A percentile compares a stretch with the other conserved stretches of the same genome.
These are phyloP conservation scores for Scotopteryx bipunctaria DNA, from an alignment of 2,888 invertebrate genomes.

Conservation along the genomic window DNA sequence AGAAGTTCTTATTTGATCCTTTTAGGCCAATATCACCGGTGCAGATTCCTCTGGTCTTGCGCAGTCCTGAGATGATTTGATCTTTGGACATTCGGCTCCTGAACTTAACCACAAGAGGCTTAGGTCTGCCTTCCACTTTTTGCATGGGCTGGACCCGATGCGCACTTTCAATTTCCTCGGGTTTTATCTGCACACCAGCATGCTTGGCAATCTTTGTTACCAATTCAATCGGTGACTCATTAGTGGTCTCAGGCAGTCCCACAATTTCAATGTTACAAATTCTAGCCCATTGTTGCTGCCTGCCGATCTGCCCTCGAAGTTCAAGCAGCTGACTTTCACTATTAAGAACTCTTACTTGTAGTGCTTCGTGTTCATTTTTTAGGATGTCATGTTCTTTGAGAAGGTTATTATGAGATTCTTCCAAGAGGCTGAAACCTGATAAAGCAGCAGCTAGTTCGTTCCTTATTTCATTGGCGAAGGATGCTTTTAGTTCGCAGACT, in stretches of 20 bases:
- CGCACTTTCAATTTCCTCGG: not conserved
- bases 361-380: not conserved
- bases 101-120: not conserved
- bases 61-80: not conserved
- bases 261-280: not conserved
- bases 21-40: too few relatives aligned
- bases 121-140: not conserved
- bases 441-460: too few relatives aligned
- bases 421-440: too few relatives aligned
- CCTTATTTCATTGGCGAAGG: too few relatives aligned
- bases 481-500: too few relatives aligned
- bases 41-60: not conserved
- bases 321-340: not conserved
- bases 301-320: not conserved
- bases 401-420: too few relatives aligned
- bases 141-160: constrained; percentile 3
- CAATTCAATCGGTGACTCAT: not conserved
- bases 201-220: not conserved
- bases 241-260: not conserved
- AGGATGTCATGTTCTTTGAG: too few relatives aligned
- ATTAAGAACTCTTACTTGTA: too few relatives aligned
- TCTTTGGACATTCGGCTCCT: not conserved
- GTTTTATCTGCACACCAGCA: not conserved
- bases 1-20: too few relatives aligned
- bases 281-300: not conserved